These are phyloP conservation scores for Euthynnus affinis DNA, from an alignment of 2,797 vertebrate species.

Conservation along the genomic window DNA sequence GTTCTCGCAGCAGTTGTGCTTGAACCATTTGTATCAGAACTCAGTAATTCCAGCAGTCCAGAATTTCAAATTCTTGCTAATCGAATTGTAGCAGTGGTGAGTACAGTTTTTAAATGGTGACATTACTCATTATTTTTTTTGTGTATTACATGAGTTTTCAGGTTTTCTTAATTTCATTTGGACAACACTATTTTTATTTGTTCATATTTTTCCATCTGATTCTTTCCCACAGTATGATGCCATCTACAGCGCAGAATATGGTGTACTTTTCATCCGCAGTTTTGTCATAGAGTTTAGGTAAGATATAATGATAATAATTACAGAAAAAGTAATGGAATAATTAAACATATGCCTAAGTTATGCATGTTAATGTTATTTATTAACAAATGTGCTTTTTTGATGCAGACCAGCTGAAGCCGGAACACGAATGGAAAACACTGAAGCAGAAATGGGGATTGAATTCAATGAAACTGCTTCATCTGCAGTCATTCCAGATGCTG, in stretches of 20 bases:
- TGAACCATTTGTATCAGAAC: neutral
- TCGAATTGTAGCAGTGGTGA: slow-evolving; percentile 16
- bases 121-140: too few species aligned
- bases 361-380: neutral
- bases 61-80: neutral
- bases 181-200: neutral
- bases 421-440: neutral
- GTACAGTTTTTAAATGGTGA: neutral
- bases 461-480: slow-evolving; percentile 3
- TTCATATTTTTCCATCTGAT: neutral
- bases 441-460: slow-evolving; percentile 30
- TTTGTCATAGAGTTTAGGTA: slow-evolving; percentile 28
- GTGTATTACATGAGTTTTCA: neutral
- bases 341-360: neutral
- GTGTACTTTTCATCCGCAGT: neutral
- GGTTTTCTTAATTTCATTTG: neutral
- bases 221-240: slow-evolving; percentile 8
- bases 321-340: neutral
- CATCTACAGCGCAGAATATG: neutral
- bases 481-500: slow-evolving; percentile 1
- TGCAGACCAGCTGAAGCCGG: rapidly evolving
- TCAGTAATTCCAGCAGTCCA: rapidly evolving
- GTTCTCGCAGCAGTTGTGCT: too few species aligned
- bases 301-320: neutral
- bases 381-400: neutral